These are phyloP conservation scores for Clarias platycephalus DNA, from an alignment of 2,797 vertebrate genomes.

Conservation along the genomic window DNA sequence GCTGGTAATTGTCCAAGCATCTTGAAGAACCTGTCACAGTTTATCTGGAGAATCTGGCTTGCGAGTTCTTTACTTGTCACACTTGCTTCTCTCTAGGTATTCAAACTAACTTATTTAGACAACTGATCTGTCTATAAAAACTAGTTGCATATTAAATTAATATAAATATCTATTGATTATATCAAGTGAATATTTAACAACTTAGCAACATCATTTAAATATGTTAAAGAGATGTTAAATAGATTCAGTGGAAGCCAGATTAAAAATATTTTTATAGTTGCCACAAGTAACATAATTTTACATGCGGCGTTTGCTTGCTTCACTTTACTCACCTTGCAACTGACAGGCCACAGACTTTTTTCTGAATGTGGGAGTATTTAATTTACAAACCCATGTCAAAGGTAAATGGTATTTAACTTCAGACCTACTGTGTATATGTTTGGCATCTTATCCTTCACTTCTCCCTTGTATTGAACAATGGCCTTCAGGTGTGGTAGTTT, in stretches of 20 bases:
- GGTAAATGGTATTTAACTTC: background rate
- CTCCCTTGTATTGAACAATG: slow-evolving; percentile 78
- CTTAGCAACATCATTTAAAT: background rate
- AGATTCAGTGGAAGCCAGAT: background rate
- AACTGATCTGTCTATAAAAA: background rate
- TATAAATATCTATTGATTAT: background rate
- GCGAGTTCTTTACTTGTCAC: background rate
- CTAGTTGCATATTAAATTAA: background rate
- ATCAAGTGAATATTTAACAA: background rate
- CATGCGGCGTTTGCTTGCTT: background rate
- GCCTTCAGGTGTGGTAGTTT: slow-evolving; percentile 78
- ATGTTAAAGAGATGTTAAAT: background rate
- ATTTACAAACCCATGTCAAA: background rate
- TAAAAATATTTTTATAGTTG: background rate
- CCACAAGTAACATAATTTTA: background rate
- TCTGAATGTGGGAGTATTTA: background rate
- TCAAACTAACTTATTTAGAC: background rate
- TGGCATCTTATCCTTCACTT: slow-evolving; percentile 67
- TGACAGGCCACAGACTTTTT: background rate
- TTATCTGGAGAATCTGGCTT: background rate
- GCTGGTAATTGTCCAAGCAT: background rate
- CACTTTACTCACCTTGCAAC: background rate
- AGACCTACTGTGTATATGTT: slow-evolving; percentile 73
- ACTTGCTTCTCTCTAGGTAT: background rate
- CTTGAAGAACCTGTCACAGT: background rate